Evolutionary conservation across 1,140 invertebrate species (phyloP).

Genomic region (Calephelis nemesis): DNA sequence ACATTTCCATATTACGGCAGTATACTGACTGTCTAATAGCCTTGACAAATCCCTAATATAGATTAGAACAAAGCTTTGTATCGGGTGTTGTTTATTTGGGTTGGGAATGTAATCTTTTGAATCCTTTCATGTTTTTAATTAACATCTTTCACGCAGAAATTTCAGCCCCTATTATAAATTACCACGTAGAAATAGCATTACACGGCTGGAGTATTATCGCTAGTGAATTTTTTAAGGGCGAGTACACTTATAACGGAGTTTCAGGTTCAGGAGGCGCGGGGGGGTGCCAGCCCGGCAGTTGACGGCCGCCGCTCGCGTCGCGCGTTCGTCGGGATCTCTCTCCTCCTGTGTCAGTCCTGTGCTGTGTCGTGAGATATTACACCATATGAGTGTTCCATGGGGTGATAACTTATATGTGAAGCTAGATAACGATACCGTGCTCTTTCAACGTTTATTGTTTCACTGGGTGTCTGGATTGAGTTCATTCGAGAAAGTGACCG

Average conservation of each 20-base stretch:
- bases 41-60: no score
- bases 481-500: constrained; percentile 13
- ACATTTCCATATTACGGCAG: no score
- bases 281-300: constrained; percentile 1
- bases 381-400: constrained; percentile 3
- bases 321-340: neutral
- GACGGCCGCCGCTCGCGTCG: constrained; percentile 6
- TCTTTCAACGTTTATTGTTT: neutral
- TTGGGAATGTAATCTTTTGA: no score
- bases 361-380: neutral
- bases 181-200: constrained; percentile 3
- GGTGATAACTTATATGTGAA: constrained; percentile 4
- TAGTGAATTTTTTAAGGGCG: constrained; percentile 12
- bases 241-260: constrained; percentile 12
- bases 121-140: neutral
- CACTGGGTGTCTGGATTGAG: neutral
- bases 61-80: no score
- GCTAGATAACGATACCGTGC: constrained; percentile 1
- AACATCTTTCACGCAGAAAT: constrained; percentile 7
- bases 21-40: no score
- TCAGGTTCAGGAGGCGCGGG: constrained; percentile 1
- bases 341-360: neutral
- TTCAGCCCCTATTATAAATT: constrained; percentile 1
- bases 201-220: neutral
- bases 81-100: no score